phyloP scores from a whole-genome alignment of 2,113 vertebrate species.

The Gobiocypris rarus region DNA sequence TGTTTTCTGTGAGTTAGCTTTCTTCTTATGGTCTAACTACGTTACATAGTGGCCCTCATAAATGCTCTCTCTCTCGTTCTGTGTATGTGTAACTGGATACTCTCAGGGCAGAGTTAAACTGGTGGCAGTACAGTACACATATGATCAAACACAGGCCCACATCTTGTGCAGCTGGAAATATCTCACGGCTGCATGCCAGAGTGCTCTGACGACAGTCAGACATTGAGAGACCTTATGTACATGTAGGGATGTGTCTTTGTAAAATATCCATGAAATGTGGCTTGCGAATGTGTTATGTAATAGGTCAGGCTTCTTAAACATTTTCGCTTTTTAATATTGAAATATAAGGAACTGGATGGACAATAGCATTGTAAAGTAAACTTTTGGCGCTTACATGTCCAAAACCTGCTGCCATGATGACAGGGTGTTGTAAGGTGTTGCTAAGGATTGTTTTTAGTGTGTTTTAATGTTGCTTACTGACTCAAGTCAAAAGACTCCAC shows the following conservation, averaged over 20 bases:
- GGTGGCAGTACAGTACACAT: slow-evolving; percentile 32
- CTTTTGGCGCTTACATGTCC: background rate
- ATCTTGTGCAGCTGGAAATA: slow-evolving; percentile 28
- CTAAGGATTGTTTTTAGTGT: too few relatives aligned
- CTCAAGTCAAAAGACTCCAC: background rate
- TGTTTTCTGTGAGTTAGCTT: slow-evolving; percentile 40
- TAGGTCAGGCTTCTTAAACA: background rate
- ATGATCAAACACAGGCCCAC: slow-evolving; percentile 17
- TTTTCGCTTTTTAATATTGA: background rate
- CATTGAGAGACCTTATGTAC: background rate
- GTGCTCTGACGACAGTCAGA: background rate
- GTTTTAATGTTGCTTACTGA: background rate
- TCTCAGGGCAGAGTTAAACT: slow-evolving; percentile 54
- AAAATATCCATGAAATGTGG: background rate
- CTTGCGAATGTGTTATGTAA: slow-evolving; percentile 7
- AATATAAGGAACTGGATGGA: background rate
- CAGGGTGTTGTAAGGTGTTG: background rate
- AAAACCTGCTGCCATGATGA: background rate
- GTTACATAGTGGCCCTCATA: background rate
- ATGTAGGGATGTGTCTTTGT: slow-evolving; percentile 2
- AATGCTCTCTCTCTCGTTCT: slow-evolving; percentile 36
- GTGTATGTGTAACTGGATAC: slow-evolving; percentile 71
- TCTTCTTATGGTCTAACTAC: slow-evolving; percentile 4
- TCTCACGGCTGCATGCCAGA: background rate
- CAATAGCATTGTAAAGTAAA: background rate